Percentiles rank a stretch among this genome's conserved stretches.
Evolutionary conservation across 2,113 vertebrate genomes (phyloP).

Genomic region (Syngnathus scovelli): DNA sequence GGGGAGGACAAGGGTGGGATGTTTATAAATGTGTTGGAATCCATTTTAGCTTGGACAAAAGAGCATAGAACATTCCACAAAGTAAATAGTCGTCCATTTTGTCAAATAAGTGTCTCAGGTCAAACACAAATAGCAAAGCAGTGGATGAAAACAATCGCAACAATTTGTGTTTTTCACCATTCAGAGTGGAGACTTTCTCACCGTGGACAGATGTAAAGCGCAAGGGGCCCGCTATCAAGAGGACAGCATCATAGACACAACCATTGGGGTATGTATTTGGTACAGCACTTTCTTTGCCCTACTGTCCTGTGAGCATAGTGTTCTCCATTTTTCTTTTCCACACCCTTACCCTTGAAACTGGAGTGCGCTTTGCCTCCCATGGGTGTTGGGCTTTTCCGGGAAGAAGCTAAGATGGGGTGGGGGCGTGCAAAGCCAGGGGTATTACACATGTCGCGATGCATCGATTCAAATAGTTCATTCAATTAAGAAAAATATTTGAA

Average conservation of each 20-base stretch:
- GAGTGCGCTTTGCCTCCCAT: conserved; percentile 23
- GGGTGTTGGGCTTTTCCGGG: conserved; percentile 37
- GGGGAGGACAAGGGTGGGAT: conserved; percentile 8
- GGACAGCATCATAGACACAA: conserved; percentile 55
- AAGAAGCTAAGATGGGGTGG: conserved; percentile 16
- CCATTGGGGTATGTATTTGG: conserved; percentile 54
- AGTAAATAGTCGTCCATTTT: conserved; percentile 27
- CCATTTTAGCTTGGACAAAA: conserved; percentile 53
- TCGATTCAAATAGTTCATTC: neutral
- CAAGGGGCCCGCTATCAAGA: conserved; percentile 59
- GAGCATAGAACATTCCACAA: conserved; percentile 26
- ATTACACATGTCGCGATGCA: neutral
- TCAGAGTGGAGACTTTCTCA: conserved; percentile 64
- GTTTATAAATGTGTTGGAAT: conserved; percentile 61
- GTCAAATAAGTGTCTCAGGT: conserved; percentile 36
- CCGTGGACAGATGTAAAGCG: conserved; percentile 65
- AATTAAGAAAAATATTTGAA: neutral
- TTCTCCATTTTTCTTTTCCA: conserved; percentile 22
- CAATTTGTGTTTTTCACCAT: conserved; percentile 10
- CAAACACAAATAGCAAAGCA: conserved; percentile 30
- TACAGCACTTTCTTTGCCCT: conserved; percentile 10
- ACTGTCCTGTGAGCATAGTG: conserved; percentile 16
- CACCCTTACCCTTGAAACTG: conserved; percentile 11
- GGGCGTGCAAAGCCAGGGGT: conserved; percentile 11
- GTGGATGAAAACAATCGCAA: neutral